Evolutionary conservation across 2,888 invertebrate genomes (phyloP), one percentile per base, ranked within the genome.

Genomic region (Chouioia cunea): DNA sequence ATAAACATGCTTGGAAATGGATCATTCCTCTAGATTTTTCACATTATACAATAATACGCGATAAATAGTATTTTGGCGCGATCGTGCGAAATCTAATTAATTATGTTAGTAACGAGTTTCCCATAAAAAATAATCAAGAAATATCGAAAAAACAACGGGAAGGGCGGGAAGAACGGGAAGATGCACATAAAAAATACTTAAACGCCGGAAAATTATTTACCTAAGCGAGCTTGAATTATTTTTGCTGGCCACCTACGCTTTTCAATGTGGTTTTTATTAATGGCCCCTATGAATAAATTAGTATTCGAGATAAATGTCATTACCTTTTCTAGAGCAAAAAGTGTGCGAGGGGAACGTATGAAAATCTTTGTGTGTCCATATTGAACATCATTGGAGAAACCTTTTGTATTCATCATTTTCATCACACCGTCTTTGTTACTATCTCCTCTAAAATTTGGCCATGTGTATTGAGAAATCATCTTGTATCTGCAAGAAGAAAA

Each of bases 361-460:
- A 99, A 99, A 64, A 99, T 90, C 87, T 99, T 99, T 0, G 97
- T 97, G 80, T 95, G 94, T 15, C 99, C 99, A 81, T 93, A 97
- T 85, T 95, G 95, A 20, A 97, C 97, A 82, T 99, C 98, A 46
- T 91, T 87, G 2, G 90, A 85, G 77, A 93, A 91, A 48, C 91
- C 90, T 79, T 93, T 90, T 77, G 96, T 95, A 59, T 93, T 89
- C 76, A 98, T 90, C 73, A 99, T 90, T 73, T 93, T 93, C 81
- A 91, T 89, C 2, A 95, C 95, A 1, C 96, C 97, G 75, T 97
- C 96, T 80, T 90, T 90, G 77, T 93, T 93, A 64, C 87, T 88
- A 64, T 91, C 92, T 4, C 92, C 91, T 70, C 92, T 91, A 88
- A 93, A 98, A 87, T 97, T 97, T 46, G 99, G 99, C 99, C 99